These are phyloP conservation scores for Mythimna lalbum DNA, from an alignment of 2,888 invertebrate species.

Conservation along the genomic window DNA sequence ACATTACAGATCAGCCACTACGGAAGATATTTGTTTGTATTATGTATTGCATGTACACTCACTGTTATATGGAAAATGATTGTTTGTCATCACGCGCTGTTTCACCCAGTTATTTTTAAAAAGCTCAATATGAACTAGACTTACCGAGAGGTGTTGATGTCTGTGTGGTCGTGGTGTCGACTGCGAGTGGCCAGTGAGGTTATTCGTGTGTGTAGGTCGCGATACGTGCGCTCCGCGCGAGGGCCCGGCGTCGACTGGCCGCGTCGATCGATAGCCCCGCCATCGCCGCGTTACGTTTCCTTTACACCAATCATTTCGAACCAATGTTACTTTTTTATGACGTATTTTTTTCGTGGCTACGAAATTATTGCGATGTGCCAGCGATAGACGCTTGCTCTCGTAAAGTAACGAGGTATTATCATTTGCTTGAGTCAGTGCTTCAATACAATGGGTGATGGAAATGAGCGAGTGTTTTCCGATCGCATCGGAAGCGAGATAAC, in stretches of 20 bases:
- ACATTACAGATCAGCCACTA: constrained; percentile 25
- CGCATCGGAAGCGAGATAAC: constrained; percentile 40
- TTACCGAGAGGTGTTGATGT: constrained; percentile 58
- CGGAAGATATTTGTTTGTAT: constrained; percentile 63
- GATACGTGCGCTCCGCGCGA: constrained; percentile 79
- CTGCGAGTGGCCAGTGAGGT: constrained; percentile 62
- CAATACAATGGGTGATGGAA: neutral
- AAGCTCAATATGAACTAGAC: constrained; percentile 31
- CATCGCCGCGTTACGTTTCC: constrained; percentile 83
- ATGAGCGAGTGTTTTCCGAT: constrained; percentile 22
- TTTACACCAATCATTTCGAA: constrained; percentile 72
- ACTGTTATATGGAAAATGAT: constrained; percentile 10
- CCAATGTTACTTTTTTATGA: constrained; percentile 57
- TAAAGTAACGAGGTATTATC: constrained; percentile 35
- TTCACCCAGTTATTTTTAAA: neutral
- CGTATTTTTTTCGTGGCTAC: constrained; percentile 53
- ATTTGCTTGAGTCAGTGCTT: constrained; percentile 14
- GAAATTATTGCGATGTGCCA: constrained; percentile 47
- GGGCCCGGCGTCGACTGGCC: constrained; percentile 85
- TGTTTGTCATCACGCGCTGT: constrained; percentile 16
- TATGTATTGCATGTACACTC: constrained; percentile 51
- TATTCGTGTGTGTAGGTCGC: constrained; percentile 60
- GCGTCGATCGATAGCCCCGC: constrained; percentile 87
- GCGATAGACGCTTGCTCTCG: constrained; percentile 32
- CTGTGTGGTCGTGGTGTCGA: constrained; percentile 40